Evolutionary conservation across 2,888 invertebrate genomes (phyloP), one percentile per base, ranked within the genome.

Genomic region (Eurytoma californica): DNA sequence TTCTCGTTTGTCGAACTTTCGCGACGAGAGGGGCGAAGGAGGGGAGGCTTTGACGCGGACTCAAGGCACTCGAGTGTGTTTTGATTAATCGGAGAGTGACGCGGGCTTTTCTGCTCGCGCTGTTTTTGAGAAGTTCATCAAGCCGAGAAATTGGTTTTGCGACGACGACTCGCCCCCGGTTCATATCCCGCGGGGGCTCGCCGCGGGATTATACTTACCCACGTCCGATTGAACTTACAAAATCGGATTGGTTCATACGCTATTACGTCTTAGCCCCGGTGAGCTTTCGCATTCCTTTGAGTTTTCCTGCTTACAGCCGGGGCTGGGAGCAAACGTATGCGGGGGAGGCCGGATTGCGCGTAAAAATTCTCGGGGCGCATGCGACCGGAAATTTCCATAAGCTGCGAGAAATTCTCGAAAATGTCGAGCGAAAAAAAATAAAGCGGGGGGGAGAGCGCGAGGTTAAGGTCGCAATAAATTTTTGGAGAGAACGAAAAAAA

Each of bases 391-490:
- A 58, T 70, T 77, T 65, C 63, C 69, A 69, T 77, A 51, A 24
- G 28, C 60, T 39, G 51, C 20, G 20, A 28, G 51, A 30, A 61
- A 51, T 47, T 63, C 68, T 61, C 61, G 16, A 60, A 24, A 49
- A 55, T 55, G 39, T 39, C 7, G n/a, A n/a, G 53, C 30, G 53
- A 18, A 55, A 3, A 28, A 55, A 53, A n/a, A 65, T 24, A 55
- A 49, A 47, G 67, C 55, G 60, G 28, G 68, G 18, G 61, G 28
- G 24, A 53, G 24, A 60, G 39, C 5, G 75, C 58, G 30, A n/a
- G 70, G 39, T 57, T 58, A 67, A 69, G 72, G 66, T 79, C 49
- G 63, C 67, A 72, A 77, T 80, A 80, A 80, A 80, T 80, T 51
- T 28, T 53, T 3, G 53, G 61, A 61, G 74, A 53, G 63, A 47